Conservation (phyloP, 2,888 invertebrate genomes). For the Molanna angustata region DNA sequence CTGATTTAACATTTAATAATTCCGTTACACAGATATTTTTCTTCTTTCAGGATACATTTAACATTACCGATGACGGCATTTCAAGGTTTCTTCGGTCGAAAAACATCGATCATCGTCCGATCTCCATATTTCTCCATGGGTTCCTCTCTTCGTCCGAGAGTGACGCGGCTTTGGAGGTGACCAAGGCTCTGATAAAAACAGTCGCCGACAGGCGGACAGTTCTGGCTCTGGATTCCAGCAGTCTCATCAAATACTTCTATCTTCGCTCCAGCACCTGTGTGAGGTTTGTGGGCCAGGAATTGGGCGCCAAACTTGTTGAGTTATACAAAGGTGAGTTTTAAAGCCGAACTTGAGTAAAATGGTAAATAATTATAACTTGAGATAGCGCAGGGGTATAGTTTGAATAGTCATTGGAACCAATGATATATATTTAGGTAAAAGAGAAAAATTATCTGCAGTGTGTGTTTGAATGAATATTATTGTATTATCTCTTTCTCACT, state of each 20-base stretch:
- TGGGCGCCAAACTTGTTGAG: slow-evolving; percentile 42
- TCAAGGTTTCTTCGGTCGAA: neutral
- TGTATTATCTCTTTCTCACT: no score
- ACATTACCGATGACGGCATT: neutral
- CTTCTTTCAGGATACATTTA: no score
- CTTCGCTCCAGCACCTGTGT: slow-evolving; percentile 46
- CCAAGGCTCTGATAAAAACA: slow-evolving; percentile 31
- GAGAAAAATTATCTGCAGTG: no score
- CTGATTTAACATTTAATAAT: no score
- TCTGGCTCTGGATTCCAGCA: slow-evolving; percentile 48
- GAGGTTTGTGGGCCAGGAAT: slow-evolving; percentile 44
- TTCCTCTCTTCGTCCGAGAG: slow-evolving; percentile 36
- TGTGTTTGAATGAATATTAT: no score
- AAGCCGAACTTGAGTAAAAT: no score
- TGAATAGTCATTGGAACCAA: no score
- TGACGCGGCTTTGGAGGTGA: slow-evolving; percentile 33
- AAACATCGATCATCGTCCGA: slow-evolving; percentile 24
- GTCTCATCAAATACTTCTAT: slow-evolving; percentile 45
- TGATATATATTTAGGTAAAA: no score
- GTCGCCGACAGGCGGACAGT: slow-evolving; percentile 40
- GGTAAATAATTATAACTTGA: no score
- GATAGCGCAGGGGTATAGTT: no score
- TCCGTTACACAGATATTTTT: no score
- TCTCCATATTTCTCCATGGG: slow-evolving; percentile 46
- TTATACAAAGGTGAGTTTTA: slow-evolving; percentile 40